Base-by-base conservation (phyloP, 2,888 invertebrate genomes). In the Apamea sordens region DNA sequence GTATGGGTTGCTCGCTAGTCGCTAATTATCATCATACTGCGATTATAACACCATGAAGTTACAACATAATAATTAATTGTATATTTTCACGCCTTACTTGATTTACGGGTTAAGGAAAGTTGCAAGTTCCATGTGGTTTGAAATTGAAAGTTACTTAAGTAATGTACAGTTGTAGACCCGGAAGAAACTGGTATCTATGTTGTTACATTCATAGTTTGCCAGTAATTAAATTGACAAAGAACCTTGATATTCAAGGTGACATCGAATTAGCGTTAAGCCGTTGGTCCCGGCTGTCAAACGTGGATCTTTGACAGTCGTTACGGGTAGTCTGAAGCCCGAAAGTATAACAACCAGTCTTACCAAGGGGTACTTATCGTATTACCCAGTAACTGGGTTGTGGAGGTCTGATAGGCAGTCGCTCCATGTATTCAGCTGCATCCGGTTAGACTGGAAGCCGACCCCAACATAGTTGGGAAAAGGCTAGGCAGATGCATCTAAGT, bases 21-120 rank as follows among this genome's bases (percentile, higher is more conserved):
- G 24, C 7, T 65, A 28, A 72, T 86, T 76, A 83, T 44, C 67
- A 71, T 64, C 67, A 61, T 44, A 44, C 70, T 61, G 24, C 70
- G 8, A 73, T 61, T 2, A 15, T 32, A 72, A 65, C 76, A 76
- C 86, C 79, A 85, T 86, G 64, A 65, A 72, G 75, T 64, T 28
- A 32, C 71, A 44, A 63, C 73, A 50, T 69, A 47, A 53, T 80
- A 36, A 64, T 64, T 28, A 1, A 32, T 67, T 41, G 1, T 36
- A 83, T 76, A 86, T 83, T 86, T 85, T 83, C 59, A 74, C 76
- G 76, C 68, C 24, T 74, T 36, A 4, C n/a, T 83, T 72, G 21
- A 0, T 86, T 63, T 74, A 15, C 3, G 7, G 73, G 85, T 76
- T 63, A 47, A 11, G 44, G 76, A 82, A 78, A 82, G 61, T 73